These are phyloP conservation scores for Drosophila prolongata DNA, from an alignment of 2,888 invertebrate genomes.

Conservation along the genomic window DNA sequence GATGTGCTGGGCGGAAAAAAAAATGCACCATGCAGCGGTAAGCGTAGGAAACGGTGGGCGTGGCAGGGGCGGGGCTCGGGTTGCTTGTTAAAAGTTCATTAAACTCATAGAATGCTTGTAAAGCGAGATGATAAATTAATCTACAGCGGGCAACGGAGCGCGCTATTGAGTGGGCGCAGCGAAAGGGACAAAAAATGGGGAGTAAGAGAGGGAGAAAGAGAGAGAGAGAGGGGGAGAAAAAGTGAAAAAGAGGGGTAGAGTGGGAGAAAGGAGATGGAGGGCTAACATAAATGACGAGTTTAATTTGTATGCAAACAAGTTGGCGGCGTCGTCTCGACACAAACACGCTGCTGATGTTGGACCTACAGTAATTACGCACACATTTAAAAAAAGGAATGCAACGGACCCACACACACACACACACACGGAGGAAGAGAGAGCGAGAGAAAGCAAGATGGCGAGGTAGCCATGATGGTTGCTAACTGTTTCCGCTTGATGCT, in stretches of 20 bases:
- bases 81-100: constrained; percentile 80
- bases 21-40: constrained; percentile 28
- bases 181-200: constrained; percentile 21
- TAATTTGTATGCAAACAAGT: constrained; percentile 82
- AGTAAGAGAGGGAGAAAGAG: not conserved
- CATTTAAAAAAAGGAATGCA: constrained; percentile 29
- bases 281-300: constrained; percentile 76
- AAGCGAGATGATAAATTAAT: constrained; percentile 82
- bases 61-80: constrained; percentile 38
- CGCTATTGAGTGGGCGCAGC: constrained; percentile 73
- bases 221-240: not conserved
- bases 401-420: constrained; percentile 20
- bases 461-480: constrained; percentile 61
- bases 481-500: constrained; percentile 71
- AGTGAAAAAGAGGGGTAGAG: constrained; percentile 5
- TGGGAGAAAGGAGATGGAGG: constrained; percentile 21
- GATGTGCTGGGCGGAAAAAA: constrained; percentile 52
- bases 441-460: constrained; percentile 12
- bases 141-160: constrained; percentile 78
- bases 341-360: constrained; percentile 65
- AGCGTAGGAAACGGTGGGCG: constrained; percentile 14
- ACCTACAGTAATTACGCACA: constrained; percentile 69
- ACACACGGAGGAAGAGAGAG: constrained; percentile 28
- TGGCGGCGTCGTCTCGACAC: constrained; percentile 72
- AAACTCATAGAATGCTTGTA: constrained; percentile 79